Evolutionary conservation across 53 echinoderm and acorn worm species (phyloP).

Genomic region (Holothuria scabra): DNA sequence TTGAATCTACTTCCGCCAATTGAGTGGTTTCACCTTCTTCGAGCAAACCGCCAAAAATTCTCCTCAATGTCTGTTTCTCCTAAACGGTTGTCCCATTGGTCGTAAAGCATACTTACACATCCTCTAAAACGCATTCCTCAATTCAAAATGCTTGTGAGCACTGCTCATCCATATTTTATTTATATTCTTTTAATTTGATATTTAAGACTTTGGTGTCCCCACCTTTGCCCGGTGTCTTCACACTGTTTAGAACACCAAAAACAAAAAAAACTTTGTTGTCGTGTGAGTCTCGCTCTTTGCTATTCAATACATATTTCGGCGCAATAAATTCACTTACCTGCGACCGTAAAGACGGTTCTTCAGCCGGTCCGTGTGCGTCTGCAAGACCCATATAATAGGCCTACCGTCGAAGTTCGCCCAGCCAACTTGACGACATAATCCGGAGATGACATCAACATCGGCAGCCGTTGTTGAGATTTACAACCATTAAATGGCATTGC

Average conservation of each 20-base stretch:
- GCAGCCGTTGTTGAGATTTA: conserved; percentile 14
- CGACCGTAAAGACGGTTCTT: conserved; percentile 8
- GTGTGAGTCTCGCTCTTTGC: not conserved
- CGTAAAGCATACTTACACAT: too few species aligned
- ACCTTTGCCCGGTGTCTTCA: conserved; percentile 47
- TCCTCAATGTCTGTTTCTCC: too few species aligned
- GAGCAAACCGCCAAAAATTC: too few species aligned
- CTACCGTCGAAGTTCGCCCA: conserved; percentile 21
- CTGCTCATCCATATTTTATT: conserved; percentile 29
- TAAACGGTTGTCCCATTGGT: too few species aligned
- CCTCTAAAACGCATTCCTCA: too few species aligned
- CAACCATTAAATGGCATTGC: conserved; percentile 26
- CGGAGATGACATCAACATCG: conserved; percentile 3
- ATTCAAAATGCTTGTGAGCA: too few species aligned
- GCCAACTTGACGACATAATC: conserved; percentile 22
- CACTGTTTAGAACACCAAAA: conserved; percentile 50
- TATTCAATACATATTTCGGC: conserved; percentile 29
- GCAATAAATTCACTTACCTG: conserved; percentile 50
- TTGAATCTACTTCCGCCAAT: too few species aligned
- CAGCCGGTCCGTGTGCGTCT: conserved; percentile 14
- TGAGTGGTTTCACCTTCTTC: too few species aligned
- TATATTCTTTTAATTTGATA: conserved; percentile 48
- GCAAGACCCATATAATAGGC: conserved; percentile 45
- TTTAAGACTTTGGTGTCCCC: conserved; percentile 42
- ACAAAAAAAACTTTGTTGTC: conserved; percentile 33